Conservation (phyloP, 2,888 invertebrate species). For the Cotesia congregata region DNA sequence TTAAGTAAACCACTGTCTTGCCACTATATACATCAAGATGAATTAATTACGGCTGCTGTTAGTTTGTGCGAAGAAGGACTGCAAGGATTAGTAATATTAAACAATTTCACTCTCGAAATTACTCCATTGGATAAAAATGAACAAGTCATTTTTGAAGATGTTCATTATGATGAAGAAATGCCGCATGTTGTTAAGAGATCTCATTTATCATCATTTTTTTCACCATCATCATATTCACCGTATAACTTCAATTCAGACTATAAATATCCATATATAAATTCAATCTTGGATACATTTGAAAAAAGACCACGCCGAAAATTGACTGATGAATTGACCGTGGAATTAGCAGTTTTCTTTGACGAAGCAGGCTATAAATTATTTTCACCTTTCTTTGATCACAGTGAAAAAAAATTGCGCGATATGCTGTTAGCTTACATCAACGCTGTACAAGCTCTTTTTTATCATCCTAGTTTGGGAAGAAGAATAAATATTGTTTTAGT, state of each 20-base stretch:
- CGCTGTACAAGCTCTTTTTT: slow-evolving; percentile 85
- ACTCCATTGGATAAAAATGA: slow-evolving; percentile 72
- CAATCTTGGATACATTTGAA: slow-evolving; percentile 19
- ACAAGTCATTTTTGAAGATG: slow-evolving; percentile 14
- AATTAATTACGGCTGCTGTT: slow-evolving; percentile 76
- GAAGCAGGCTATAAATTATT: slow-evolving; percentile 81
- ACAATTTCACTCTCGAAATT: slow-evolving; percentile 80
- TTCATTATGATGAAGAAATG: slow-evolving; percentile 42
- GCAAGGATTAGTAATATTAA: slow-evolving; percentile 79
- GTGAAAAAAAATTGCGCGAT: slow-evolving; percentile 78
- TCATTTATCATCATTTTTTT: slow-evolving; percentile 60
- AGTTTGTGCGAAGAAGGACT: slow-evolving; percentile 77
- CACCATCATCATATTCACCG: slow-evolving; percentile 64
- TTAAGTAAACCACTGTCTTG: slow-evolving; percentile 71
- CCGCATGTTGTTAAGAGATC: slow-evolving; percentile 77
- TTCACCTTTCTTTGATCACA: slow-evolving; percentile 77
- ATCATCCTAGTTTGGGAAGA: slow-evolving; percentile 80
- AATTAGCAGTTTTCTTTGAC: slow-evolving; percentile 83
- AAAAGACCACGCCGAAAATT: slow-evolving; percentile 32
- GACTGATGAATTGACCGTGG: slow-evolving; percentile 74
- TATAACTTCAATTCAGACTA: slow-evolving; percentile 49
- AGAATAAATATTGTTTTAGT: slow-evolving; percentile 79
- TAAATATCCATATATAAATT: slow-evolving; percentile 43
- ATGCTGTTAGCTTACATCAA: slow-evolving; percentile 86
- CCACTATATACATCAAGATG: slow-evolving; percentile 77